Conservation (phyloP, 1,140 invertebrate species). For the Drosophila sproati region DNA sequence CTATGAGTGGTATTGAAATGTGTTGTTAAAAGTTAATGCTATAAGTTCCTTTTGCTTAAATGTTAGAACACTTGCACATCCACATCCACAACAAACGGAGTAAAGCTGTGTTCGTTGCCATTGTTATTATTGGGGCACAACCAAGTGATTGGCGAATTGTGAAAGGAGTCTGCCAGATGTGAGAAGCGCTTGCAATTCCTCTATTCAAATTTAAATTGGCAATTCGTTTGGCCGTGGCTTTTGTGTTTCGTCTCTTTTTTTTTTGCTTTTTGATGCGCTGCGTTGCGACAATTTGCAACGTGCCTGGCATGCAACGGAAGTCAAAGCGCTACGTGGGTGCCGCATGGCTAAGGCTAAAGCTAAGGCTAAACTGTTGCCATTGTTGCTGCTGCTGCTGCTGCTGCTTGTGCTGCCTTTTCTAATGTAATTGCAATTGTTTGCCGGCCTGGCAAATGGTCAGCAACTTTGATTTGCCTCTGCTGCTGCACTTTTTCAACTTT, state of each 20-base stretch:
- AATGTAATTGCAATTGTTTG: conserved; percentile 82
- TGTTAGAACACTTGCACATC: too few species aligned
- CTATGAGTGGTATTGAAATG: background rate
- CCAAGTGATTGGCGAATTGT: conserved; percentile 77
- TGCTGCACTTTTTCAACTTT: conserved; percentile 61
- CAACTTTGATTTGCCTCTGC: conserved; percentile 49
- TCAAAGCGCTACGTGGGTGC: conserved; percentile 70
- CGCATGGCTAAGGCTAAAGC: conserved; percentile 26
- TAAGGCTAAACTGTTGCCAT: conserved; percentile 31
- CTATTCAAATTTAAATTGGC: conserved; percentile 82
- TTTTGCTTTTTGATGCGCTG: conserved; percentile 47
- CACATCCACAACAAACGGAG: background rate
- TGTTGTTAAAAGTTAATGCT: too few species aligned
- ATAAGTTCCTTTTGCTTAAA: too few species aligned
- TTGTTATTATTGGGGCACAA: conserved; percentile 54
- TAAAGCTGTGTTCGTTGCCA: conserved; percentile 4
- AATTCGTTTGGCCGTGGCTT: conserved; percentile 78
- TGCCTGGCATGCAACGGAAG: conserved; percentile 81
- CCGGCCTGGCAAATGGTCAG: conserved; percentile 50
- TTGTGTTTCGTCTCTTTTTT: conserved; percentile 59
- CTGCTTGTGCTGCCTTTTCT: conserved; percentile 56
- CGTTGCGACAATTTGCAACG: conserved; percentile 80
- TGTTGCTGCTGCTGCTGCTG: conserved; percentile 11
- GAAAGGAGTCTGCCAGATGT: conserved; percentile 40
- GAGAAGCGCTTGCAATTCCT: conserved; percentile 69